Percentiles rank a stretch among this genome's conserved stretches.
These are phyloP conservation scores for Lasioglossum figueresi DNA, from an alignment of 2,888 invertebrate genomes.

Conservation along the genomic window DNA sequence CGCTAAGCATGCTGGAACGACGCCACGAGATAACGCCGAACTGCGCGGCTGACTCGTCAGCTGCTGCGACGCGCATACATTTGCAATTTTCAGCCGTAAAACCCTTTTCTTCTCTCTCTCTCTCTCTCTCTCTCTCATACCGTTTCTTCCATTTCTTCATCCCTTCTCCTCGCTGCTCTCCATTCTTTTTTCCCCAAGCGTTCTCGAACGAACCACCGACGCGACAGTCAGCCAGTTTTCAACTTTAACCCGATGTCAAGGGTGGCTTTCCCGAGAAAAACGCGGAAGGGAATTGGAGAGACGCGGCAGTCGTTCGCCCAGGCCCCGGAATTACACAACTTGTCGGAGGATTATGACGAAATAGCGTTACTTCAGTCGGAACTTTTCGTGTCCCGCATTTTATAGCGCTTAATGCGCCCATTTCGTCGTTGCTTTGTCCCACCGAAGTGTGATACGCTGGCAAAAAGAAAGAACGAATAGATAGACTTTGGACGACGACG, in stretches of 20 bases:
- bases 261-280: constrained; percentile 28
- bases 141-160: not conserved
- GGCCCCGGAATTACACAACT: constrained; percentile 17
- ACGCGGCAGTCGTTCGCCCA: constrained; percentile 5
- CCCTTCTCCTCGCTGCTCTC: not conserved
- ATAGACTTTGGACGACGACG: not conserved
- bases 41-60: constrained; percentile 63
- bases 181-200: not conserved
- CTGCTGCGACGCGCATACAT: constrained; percentile 45
- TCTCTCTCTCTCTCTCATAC: not conserved
- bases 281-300: constrained; percentile 23
- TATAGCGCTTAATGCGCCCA: not conserved
- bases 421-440: not conserved
- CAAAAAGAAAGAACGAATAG: not conserved
- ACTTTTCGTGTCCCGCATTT: constrained; percentile 16
- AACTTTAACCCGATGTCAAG: constrained; percentile 31
- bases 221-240: constrained; percentile 19
- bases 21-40: constrained; percentile 64
- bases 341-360: constrained; percentile 19
- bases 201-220: constrained; percentile 10
- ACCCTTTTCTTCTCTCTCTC: not conserved
- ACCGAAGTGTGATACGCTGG: not conserved
- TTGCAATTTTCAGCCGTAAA: constrained; percentile 54
- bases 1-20: constrained; percentile 42
- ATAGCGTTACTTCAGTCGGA: constrained; percentile 1